Conservation (phyloP, 2,888 invertebrate species). For the Tridacna crocea region DNA sequence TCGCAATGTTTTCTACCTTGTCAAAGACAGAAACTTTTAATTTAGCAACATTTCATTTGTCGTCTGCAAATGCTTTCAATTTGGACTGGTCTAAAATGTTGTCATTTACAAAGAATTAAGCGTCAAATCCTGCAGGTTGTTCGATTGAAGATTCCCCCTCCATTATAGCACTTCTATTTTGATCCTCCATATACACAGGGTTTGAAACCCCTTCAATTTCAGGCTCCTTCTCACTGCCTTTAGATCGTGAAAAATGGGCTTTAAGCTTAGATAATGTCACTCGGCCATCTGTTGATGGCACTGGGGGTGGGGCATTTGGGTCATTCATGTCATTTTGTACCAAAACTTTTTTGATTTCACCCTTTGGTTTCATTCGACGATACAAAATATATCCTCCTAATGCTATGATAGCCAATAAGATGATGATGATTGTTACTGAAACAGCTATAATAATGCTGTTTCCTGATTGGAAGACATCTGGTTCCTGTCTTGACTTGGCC, state of each 20-base stretch:
- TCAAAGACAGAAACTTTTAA: neutral
- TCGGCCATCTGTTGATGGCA: conserved; percentile 54
- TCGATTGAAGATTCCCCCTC: conserved; percentile 56
- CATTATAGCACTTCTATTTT: conserved; percentile 42
- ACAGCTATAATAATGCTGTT: conserved; percentile 63
- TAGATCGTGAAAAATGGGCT: conserved; percentile 70
- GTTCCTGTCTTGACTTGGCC: conserved; percentile 1
- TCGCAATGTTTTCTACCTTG: neutral
- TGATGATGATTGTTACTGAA: conserved; percentile 67
- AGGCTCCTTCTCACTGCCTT: conserved; percentile 39
- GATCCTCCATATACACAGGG: conserved; percentile 63
- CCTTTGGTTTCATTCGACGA: conserved; percentile 46
- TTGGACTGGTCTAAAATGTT: neutral
- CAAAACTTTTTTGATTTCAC: conserved; percentile 67
- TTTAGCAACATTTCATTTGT: neutral
- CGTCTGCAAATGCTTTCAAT: neutral
- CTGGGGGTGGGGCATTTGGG: conserved; percentile 45
- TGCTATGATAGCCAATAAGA: conserved; percentile 60
- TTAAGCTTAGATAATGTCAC: conserved; percentile 69
- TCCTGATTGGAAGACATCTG: conserved; percentile 19
- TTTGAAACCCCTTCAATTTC: conserved; percentile 57
- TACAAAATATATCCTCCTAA: conserved; percentile 63
- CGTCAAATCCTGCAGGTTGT: conserved; percentile 40
- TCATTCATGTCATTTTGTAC: conserved; percentile 71
- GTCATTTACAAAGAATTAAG: neutral